Evolutionary conservation across 2,888 invertebrate species (phyloP), one percentile per base, ranked within the genome.

Genomic region (Hypsopygia costalis): DNA sequence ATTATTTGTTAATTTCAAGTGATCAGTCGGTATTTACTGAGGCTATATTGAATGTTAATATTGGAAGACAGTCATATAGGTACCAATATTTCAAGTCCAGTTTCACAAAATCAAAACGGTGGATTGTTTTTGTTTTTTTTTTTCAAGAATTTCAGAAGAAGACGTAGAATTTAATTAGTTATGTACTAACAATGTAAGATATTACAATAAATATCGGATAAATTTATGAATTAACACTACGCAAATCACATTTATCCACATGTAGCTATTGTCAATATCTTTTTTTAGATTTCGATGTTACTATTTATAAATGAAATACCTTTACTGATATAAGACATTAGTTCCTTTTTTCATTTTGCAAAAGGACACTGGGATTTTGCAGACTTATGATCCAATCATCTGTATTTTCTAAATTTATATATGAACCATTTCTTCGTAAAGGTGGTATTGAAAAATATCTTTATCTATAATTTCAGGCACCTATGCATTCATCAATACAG

Each of bases 391-490:
- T 37, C 27, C 43, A 41, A 37, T 43, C 27, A 30, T 29, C 6
- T 20, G 9, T 34, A 36, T 41, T 35, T 32, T 36, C 22, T 20
- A 36, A 20, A 28, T 37, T 40, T 41, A 47, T 41, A 47, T 46
- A 37, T 43, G 46, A 42, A 33, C 62, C 56, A 55, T 52, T 51
- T 58, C 51, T 59, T 39, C 16, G 9, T 62, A 60, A 55, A 65
- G 67, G 62, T 74, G 71, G 59, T 55, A 57, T 77, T 80, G 78
- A 73, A 85, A 85, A 77, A 82, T 82, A 85, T 74, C 54, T 60
- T 62, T 71, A 66, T 74, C 58, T 76, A 71, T 74, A 62, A 67
- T 69, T 76, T 76, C 72, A 86, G 86, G 86, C 86, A 87, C 82
- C 78, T 69, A 73, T 74, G 66, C 65, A 66, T 71, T 62, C 46